Evolutionary conservation across 2,113 vertebrate species (phyloP).

Genomic region (Erinaceus europaeus): DNA sequence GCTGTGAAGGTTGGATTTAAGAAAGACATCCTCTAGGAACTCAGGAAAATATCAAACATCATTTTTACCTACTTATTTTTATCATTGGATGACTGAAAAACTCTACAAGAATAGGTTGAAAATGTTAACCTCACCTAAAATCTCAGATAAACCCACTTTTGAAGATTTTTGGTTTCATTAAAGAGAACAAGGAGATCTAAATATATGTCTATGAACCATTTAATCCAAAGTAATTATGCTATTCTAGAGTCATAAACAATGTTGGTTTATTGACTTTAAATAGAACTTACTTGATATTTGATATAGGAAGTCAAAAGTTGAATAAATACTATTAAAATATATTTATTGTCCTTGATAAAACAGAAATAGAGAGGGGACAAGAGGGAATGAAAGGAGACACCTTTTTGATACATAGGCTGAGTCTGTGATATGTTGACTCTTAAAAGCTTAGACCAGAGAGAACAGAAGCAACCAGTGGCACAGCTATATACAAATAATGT

Average conservation of each 20-base stretch:
- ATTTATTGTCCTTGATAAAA: no score
- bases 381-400: no score
- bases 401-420: no score
- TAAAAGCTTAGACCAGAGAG: no score
- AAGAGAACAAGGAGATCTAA: background rate
- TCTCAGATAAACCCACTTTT: background rate
- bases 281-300: background rate
- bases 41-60: background rate
- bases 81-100: background rate
- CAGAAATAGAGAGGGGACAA: no score
- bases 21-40: background rate
- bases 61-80: background rate
- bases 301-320: background rate
- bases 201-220: background rate
- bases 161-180: background rate
- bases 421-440: no score
- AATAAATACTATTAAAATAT: no score
- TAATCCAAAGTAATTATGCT: background rate
- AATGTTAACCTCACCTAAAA: background rate
- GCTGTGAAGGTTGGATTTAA: background rate
- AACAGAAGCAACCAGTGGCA: no score
- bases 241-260: background rate
- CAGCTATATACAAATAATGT: no score
- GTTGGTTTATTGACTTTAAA: background rate
- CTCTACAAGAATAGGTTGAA: background rate